Evolutionary conservation across 2,113 vertebrate species (phyloP).

Genomic region (Pipra filicauda): DNA sequence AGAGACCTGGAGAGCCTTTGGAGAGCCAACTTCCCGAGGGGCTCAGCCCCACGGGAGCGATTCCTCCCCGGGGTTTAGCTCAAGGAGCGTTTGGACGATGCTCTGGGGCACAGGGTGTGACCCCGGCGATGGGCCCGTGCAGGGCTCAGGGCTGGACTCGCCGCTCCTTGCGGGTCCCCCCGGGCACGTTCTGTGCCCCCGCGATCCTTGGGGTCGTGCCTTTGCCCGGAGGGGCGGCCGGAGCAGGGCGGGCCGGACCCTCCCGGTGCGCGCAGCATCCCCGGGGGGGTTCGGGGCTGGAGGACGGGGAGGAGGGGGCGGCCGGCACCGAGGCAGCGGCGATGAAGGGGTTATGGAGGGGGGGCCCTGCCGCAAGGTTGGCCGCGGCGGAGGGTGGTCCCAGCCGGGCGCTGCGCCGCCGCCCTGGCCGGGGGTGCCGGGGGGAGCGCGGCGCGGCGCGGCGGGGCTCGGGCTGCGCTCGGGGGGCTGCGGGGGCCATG

Average conservation of each 20-base stretch:
- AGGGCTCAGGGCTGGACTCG: no score
- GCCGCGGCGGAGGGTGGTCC: neutral
- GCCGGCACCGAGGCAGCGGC: neutral
- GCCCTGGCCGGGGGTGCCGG: neutral
- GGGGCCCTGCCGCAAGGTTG: neutral
- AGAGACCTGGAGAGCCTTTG: neutral
- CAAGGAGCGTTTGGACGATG: neutral
- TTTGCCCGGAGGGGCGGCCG: neutral
- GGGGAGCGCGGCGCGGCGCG: neutral
- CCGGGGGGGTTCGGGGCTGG: neutral
- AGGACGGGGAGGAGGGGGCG: neutral
- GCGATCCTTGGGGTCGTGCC: neutral
- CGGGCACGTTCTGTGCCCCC: no score
- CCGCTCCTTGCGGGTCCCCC: no score
- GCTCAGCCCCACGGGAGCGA: neutral
- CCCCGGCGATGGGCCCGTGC: no score
- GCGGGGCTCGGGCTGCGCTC: neutral
- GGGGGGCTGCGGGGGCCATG: neutral
- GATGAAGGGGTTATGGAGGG: constrained; percentile 7
- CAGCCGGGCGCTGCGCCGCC: neutral
- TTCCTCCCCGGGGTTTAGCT: no score
- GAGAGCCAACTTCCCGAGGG: neutral
- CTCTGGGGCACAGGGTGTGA: no score
- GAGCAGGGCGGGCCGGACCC: neutral
- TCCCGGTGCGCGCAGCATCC: neutral